phyloP scores from a whole-genome alignment of 2,797 vertebrate species.

The Falco berigora region DNA sequence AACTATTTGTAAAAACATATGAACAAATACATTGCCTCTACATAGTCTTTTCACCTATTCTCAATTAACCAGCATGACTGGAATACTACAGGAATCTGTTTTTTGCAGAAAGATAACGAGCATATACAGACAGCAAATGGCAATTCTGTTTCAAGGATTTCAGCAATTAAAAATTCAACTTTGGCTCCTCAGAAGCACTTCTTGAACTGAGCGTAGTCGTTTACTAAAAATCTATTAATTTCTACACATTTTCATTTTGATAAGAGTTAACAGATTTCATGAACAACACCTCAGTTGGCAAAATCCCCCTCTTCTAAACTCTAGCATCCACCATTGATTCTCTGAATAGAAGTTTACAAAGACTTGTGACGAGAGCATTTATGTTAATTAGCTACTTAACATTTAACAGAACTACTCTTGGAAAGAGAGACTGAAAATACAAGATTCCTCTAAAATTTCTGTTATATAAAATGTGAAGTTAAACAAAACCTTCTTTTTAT shows the following conservation, averaged over 20 bases:
- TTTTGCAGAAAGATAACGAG: neutral
- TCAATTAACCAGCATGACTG: neutral
- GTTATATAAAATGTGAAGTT: neutral
- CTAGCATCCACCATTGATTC: neutral
- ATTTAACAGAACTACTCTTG: neutral
- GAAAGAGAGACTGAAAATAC: neutral
- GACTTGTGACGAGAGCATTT: neutral
- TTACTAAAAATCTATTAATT: neutral
- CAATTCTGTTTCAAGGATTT: neutral
- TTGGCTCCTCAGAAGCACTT: neutral
- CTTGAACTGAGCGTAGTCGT: neutral
- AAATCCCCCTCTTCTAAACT: neutral
- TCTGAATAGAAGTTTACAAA: neutral
- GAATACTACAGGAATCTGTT: neutral
- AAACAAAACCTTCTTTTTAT: neutral
- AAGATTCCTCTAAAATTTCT: neutral
- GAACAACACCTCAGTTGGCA: neutral
- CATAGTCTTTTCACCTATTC: neutral
- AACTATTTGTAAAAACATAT: neutral
- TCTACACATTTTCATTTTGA: neutral
- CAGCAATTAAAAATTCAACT: neutral
- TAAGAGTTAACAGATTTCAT: neutral
- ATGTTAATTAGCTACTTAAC: neutral
- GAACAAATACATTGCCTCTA: neutral
- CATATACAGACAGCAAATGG: neutral